A percentile compares a stretch with the other conserved stretches of the same genome.
Conservation (phyloP, 2,888 invertebrate species). For the Drosophila kuntzei region DNA sequence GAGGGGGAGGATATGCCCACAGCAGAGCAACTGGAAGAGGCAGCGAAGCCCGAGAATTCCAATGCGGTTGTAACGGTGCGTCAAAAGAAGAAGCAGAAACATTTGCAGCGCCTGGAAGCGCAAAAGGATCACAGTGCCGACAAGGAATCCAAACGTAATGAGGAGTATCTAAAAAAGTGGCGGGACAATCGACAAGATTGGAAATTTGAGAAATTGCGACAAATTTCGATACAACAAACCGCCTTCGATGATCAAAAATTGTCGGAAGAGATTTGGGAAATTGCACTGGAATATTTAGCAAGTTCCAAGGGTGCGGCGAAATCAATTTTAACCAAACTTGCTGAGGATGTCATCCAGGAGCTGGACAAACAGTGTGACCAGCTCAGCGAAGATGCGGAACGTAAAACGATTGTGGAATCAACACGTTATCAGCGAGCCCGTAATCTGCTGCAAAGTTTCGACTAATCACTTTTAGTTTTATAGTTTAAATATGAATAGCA, state of each 20-base stretch:
- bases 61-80: slow-evolving; percentile 88
- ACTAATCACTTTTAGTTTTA: slow-evolving; percentile 50
- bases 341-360: slow-evolving; percentile 88
- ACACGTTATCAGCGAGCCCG: slow-evolving; percentile 83
- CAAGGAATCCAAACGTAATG: slow-evolving; percentile 87
- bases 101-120: slow-evolving; percentile 87
- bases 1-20: slow-evolving; percentile 83
- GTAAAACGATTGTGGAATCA: slow-evolving; percentile 70
- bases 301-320: slow-evolving; percentile 89
- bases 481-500: slow-evolving; percentile 25
- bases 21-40: slow-evolving; percentile 81
- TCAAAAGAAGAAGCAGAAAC: slow-evolving; percentile 89
- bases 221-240: slow-evolving; percentile 91
- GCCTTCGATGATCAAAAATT: slow-evolving; percentile 88
- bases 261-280: slow-evolving; percentile 88
- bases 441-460: slow-evolving; percentile 82
- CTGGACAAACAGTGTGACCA: slow-evolving; percentile 85
- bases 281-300: slow-evolving; percentile 90
- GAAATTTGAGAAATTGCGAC: slow-evolving; percentile 93
- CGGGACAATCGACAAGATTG: slow-evolving; percentile 89
- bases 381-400: slow-evolving; percentile 58
- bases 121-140: slow-evolving; percentile 87
- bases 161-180: slow-evolving; percentile 91
- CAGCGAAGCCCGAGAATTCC: slow-evolving; percentile 82
- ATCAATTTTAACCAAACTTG: slow-evolving; percentile 88